phyloP scores from a whole-genome alignment of 2,797 vertebrate genomes.

The Sylvia borin region DNA sequence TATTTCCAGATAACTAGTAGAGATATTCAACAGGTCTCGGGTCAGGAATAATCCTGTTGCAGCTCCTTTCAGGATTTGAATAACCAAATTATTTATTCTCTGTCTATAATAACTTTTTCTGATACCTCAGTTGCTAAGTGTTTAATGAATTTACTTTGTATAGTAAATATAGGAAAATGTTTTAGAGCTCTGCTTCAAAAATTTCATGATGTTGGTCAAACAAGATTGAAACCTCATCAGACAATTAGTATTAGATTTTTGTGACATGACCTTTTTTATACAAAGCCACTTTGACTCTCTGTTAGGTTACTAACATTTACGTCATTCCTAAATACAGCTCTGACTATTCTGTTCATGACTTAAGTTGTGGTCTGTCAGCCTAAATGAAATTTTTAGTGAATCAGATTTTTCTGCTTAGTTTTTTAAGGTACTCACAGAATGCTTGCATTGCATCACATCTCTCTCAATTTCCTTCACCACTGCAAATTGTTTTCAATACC shows the following conservation, averaged over 20 bases:
- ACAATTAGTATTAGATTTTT: background rate
- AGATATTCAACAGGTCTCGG: background rate
- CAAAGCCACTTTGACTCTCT: background rate
- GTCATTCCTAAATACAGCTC: background rate
- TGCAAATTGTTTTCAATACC: background rate
- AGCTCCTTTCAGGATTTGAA: background rate
- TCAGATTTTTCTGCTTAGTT: background rate
- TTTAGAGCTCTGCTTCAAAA: background rate
- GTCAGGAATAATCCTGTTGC: background rate
- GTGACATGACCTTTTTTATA: background rate
- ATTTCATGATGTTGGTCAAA: background rate
- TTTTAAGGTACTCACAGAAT: background rate
- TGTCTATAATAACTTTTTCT: background rate
- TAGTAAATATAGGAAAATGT: background rate
- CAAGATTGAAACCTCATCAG: background rate
- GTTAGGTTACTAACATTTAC: background rate
- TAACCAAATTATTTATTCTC: background rate
- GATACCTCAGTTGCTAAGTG: background rate
- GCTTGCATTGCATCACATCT: background rate
- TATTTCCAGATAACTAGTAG: background rate
- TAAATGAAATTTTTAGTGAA: background rate
- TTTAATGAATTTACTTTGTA: background rate
- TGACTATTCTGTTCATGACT: background rate
- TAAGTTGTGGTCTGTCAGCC: background rate
- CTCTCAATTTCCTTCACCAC: background rate